phyloP scores from a whole-genome alignment of 1,140 invertebrate species.

The Meloidogyne hapla region DNA sequence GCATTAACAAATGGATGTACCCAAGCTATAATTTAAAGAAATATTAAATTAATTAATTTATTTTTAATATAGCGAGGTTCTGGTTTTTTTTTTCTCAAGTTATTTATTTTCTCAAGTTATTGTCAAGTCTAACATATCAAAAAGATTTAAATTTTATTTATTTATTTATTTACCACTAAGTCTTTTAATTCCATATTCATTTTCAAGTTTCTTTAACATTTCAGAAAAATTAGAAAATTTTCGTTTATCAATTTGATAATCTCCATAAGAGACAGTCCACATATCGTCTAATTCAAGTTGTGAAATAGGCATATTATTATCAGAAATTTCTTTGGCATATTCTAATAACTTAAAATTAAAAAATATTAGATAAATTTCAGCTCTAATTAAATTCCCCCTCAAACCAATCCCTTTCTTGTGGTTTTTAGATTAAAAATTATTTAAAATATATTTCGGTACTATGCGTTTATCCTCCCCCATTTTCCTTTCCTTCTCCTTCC shows the following conservation, averaged over 20 bases:
- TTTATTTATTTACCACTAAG: constrained; percentile 14
- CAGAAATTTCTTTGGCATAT: constrained; percentile 74
- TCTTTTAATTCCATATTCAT: constrained; percentile 5
- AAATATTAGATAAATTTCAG: too few relatives aligned
- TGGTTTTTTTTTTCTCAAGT: constrained; percentile 66
- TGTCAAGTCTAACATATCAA: background rate
- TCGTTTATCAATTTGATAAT: constrained; percentile 66
- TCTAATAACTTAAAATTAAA: constrained; percentile 72
- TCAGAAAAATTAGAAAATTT: constrained; percentile 27
- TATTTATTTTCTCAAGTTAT: constrained; percentile 73
- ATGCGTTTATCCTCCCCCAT: too few relatives aligned
- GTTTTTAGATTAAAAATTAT: too few relatives aligned
- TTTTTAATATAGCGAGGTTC: constrained; percentile 72
- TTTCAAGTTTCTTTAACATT: constrained; percentile 34
- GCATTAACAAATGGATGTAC: constrained; percentile 84
- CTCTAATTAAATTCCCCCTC: background rate
- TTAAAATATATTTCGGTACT: too few relatives aligned
- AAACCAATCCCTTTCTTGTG: too few relatives aligned
- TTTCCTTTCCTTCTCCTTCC: too few relatives aligned
- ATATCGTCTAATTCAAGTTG: constrained; percentile 87
- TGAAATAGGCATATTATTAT: constrained; percentile 74
- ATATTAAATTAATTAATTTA: constrained; percentile 70
- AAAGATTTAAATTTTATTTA: background rate
- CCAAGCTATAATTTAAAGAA: constrained; percentile 79
- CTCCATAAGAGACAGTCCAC: constrained; percentile 85